Percentiles rank a stretch among this genome's conserved stretches.
These are phyloP conservation scores for Pandemis heparana DNA, from an alignment of 2,888 invertebrate species.

Conservation along the genomic window DNA sequence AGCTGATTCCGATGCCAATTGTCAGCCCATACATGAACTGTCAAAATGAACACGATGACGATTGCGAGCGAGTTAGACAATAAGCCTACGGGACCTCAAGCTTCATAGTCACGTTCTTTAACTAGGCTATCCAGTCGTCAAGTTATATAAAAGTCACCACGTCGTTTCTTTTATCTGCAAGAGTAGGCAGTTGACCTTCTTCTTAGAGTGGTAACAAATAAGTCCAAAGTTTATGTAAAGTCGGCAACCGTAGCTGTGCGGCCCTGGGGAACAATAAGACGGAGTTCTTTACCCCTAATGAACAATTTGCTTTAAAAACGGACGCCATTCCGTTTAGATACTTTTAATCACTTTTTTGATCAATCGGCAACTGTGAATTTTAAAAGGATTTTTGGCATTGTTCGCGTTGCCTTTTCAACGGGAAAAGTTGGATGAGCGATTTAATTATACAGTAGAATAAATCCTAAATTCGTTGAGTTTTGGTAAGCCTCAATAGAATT, in stretches of 20 bases:
- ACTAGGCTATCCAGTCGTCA: too few relatives aligned
- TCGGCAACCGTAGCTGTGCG: not conserved
- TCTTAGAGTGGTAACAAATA: not conserved
- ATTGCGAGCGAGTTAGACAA: too few relatives aligned
- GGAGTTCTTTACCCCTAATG: slow-evolving; percentile 5
- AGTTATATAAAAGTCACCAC: too few relatives aligned
- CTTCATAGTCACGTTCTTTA: too few relatives aligned
- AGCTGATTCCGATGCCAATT: too few relatives aligned
- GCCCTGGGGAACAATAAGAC: not conserved
- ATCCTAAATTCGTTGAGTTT: not conserved
- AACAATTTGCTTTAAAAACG: slow-evolving; percentile 1
- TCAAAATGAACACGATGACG: too few relatives aligned
- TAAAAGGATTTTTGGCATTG: not conserved
- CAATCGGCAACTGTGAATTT: not conserved
- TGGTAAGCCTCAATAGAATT: not conserved
- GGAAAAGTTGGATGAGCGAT: not conserved
- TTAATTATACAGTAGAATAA: not conserved
- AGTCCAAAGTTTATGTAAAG: slow-evolving; percentile 3
- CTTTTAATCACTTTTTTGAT: slow-evolving; percentile 9
- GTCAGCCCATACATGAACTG: too few relatives aligned
- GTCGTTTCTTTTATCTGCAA: too few relatives aligned
- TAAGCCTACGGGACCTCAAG: too few relatives aligned
- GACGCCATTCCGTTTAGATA: slow-evolving; percentile 2
- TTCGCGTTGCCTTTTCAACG: not conserved
- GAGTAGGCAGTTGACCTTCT: not conserved